A percentile compares a stretch with the other conserved stretches of the same genome.
phyloP scores from a whole-genome alignment of 2,797 vertebrate genomes.

The Monodelphis domestica region DNA sequence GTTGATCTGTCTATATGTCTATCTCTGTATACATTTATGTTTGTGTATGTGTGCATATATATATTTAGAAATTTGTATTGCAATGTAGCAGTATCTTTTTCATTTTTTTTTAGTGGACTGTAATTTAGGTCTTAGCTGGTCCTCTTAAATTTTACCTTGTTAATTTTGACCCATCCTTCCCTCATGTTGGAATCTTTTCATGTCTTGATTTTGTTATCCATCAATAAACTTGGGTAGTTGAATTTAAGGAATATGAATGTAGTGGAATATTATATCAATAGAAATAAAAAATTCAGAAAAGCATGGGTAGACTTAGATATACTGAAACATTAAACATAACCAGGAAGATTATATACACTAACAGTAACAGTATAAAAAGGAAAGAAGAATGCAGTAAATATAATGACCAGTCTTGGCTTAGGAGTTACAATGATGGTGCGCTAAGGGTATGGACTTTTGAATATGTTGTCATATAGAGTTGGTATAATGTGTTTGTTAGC shows the following conservation, averaged over 20 bases:
- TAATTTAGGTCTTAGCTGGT: slow-evolving; percentile 38
- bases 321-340: neutral
- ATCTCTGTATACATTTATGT: too few species aligned
- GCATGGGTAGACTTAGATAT: neutral
- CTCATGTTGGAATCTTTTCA: neutral
- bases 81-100: neutral
- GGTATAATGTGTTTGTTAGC: neutral
- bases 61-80: neutral
- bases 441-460: neutral
- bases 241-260: too few species aligned
- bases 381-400: neutral
- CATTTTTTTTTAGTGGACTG: neutral
- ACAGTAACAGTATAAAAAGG: neutral
- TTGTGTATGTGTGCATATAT: too few species aligned
- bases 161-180: slow-evolving; percentile 19
- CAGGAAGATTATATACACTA: neutral
- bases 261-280: neutral
- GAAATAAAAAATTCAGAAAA: neutral
- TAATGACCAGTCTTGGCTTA: neutral
- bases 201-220: neutral
- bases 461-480: neutral
- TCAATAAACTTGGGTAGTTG: neutral
- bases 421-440: too few species aligned
- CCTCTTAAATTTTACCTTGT: slow-evolving; percentile 48
- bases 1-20: neutral